Conservation (phyloP, 23 tunicate species). For the Styela plicata region DNA sequence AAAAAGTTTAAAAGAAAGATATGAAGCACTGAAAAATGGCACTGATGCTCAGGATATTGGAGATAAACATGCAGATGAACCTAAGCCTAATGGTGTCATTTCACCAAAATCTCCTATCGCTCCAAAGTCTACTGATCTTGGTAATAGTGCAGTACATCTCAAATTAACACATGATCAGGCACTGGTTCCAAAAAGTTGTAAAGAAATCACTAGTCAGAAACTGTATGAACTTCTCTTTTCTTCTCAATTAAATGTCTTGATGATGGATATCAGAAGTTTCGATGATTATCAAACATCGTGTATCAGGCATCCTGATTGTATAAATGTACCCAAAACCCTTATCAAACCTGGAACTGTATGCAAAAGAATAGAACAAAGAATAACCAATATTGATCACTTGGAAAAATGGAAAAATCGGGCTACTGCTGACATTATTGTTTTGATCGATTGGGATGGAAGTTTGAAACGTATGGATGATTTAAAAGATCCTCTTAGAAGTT, state of each 20-base stretch:
- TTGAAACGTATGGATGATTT: slow-evolving; percentile 38
- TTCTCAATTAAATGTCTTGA: slow-evolving; percentile 30
- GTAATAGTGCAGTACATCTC: not conserved
- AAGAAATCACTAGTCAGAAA: slow-evolving; percentile 17
- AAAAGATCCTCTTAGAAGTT: slow-evolving; percentile 64
- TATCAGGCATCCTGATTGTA: slow-evolving; percentile 38
- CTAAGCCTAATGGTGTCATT: too few species aligned
- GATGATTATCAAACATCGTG: slow-evolving; percentile 59
- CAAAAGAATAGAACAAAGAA: slow-evolving; percentile 64
- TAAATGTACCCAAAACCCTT: slow-evolving; percentile 58
- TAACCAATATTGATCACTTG: slow-evolving; percentile 24
- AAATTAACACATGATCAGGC: not conserved
- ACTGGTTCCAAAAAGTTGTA: slow-evolving; percentile 8
- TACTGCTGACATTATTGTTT: slow-evolving; percentile 49
- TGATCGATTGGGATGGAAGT: slow-evolving; percentile 67
- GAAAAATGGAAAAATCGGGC: slow-evolving; percentile 62
- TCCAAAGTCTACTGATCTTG: not conserved
- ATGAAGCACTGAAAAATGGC: not conserved
- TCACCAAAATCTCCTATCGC: not conserved
- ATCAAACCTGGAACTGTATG: slow-evolving; percentile 71
- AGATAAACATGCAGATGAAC: too few species aligned
- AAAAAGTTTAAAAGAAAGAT: slow-evolving; percentile 29
- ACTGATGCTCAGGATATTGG: too few species aligned
- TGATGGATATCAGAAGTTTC: slow-evolving; percentile 57
- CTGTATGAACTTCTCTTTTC: slow-evolving; percentile 44